Conservation (phyloP, 2,888 invertebrate genomes). For the Ennomos erosarius region DNA sequence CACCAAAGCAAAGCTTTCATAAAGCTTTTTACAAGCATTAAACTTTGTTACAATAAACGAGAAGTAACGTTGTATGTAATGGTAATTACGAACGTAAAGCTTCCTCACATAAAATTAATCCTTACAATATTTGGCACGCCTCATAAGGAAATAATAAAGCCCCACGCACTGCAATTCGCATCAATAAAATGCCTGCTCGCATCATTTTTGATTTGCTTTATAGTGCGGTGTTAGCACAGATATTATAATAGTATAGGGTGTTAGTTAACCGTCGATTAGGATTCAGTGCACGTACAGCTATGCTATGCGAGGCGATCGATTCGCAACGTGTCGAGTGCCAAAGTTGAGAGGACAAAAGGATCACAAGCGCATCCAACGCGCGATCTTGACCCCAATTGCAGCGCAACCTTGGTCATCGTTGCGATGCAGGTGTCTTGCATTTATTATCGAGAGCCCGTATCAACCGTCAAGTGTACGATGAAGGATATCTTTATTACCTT, state of each 20-base stretch:
- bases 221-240: slow-evolving; percentile 15
- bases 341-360: slow-evolving; percentile 50
- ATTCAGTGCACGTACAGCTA: slow-evolving; percentile 48
- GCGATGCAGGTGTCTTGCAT: slow-evolving; percentile 18
- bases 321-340: slow-evolving; percentile 38
- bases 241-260: too few relatives aligned
- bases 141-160: slow-evolving; percentile 27
- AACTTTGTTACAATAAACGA: too few relatives aligned
- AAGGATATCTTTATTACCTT: slow-evolving; percentile 16
- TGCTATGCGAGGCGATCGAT: slow-evolving; percentile 48
- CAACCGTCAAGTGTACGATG: slow-evolving; percentile 15
- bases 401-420: slow-evolving; percentile 46
- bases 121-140: slow-evolving; percentile 16
- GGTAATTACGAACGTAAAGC: slow-evolving; percentile 17
- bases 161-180: slow-evolving; percentile 24
- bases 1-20: too few relatives aligned
- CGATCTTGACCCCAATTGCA: slow-evolving; percentile 58
- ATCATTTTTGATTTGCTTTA: slow-evolving; percentile 24
- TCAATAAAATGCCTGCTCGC: slow-evolving; percentile 26
- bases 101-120: slow-evolving; percentile 17
- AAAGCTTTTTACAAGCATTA: too few relatives aligned
- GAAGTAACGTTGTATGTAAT: too few relatives aligned
- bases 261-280: slow-evolving; percentile 38
- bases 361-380: slow-evolving; percentile 45
- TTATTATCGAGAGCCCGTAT: slow-evolving; percentile 16